A percentile compares a stretch with the other conserved stretches of the same genome.
phyloP scores from a whole-genome alignment of 2,797 vertebrate genomes.

The Enteromius paludinosus region DNA sequence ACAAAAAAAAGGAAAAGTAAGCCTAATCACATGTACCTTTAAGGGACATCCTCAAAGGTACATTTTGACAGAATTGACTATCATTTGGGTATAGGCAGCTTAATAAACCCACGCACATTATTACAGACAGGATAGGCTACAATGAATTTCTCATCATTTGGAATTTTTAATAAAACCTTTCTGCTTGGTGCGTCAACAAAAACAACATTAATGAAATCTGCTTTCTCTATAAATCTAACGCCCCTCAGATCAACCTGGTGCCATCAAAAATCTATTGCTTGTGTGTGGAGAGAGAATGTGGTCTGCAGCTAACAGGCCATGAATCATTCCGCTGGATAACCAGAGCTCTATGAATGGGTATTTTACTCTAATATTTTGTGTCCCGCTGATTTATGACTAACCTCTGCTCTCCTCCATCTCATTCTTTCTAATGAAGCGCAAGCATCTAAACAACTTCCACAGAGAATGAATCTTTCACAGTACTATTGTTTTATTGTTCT shows the following conservation, averaged over 20 bases:
- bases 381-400: slow-evolving; percentile 19
- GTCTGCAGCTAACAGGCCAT: neutral
- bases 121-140: neutral
- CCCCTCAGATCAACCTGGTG: neutral
- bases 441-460: slow-evolving; percentile 17
- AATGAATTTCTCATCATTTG: neutral
- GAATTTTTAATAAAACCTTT: slow-evolving; percentile 27
- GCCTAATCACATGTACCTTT: neutral
- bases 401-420: slow-evolving; percentile 20
- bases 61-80: neutral
- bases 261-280: neutral
- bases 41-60: neutral
- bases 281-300: slow-evolving; percentile 10
- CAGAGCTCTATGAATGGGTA: slow-evolving; percentile 30
- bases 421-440: slow-evolving; percentile 29
- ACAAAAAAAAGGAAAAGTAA: neutral
- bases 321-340: slow-evolving; percentile 11
- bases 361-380: slow-evolving; percentile 4
- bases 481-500: neutral
- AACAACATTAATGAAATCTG: slow-evolving; percentile 15
- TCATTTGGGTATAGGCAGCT: neutral
- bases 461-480: slow-evolving; percentile 4
- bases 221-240: slow-evolving; percentile 9
- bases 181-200: slow-evolving; percentile 11
- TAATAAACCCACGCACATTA: neutral